Percentiles rank a stretch among this genome's conserved stretches.
phyloP scores from a whole-genome alignment of 2,113 vertebrate genomes.

The Onychorhynchus coronatus region DNA sequence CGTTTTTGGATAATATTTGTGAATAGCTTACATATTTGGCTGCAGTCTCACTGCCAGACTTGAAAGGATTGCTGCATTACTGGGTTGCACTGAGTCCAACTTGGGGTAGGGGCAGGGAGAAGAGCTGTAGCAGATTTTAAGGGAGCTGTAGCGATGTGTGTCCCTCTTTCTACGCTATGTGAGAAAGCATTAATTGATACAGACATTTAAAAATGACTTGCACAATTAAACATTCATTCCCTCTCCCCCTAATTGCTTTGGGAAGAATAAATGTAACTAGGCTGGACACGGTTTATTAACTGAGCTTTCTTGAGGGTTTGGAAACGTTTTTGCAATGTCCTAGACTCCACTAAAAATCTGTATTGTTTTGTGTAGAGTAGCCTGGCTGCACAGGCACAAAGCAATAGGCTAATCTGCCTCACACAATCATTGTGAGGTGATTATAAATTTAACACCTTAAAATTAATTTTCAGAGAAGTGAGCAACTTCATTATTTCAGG shows the following conservation, averaged over 20 bases:
- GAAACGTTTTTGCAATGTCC: neutral
- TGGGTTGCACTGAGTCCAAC: neutral
- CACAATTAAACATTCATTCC: neutral
- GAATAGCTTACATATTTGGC: slow-evolving; percentile 16
- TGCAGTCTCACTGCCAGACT: neutral
- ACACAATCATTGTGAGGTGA: neutral
- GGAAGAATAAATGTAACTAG: slow-evolving; percentile 4
- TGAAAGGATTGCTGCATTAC: neutral
- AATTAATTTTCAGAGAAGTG: neutral
- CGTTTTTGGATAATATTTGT: neutral
- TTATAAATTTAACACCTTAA: neutral
- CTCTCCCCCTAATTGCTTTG: neutral
- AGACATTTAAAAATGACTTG: neutral
- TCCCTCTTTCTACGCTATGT: neutral
- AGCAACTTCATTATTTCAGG: neutral
- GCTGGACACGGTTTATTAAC: neutral
- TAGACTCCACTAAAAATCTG: neutral
- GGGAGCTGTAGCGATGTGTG: neutral
- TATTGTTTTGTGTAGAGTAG: neutral
- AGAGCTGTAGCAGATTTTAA: neutral
- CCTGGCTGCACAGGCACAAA: neutral
- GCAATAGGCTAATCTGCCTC: neutral
- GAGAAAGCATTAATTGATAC: neutral
- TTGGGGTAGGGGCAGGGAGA: neutral
- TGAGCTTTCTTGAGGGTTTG: neutral